Base-by-base conservation (phyloP, 2,888 invertebrate genomes). In the Watsonalla cultraria region DNA sequence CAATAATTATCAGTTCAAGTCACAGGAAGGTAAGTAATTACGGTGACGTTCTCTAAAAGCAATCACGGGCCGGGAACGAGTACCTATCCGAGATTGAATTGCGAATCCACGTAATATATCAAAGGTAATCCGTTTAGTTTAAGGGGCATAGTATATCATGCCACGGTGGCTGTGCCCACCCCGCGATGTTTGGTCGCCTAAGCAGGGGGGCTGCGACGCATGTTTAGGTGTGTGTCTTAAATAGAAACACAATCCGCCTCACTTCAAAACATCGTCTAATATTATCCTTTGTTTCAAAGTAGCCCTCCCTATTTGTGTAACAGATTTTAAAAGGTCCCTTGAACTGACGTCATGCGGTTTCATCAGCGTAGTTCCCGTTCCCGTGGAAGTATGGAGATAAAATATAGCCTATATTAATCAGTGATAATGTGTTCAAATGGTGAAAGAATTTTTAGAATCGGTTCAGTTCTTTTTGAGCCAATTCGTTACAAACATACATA, bases 81-180 rank as follows among this genome's bases (percentile, higher is more conserved):
- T 87, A 24, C 24, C 24, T 24, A 86, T 81, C 81, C 78, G 83
- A 86, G 88, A 89, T 89, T 89, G 88, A 86, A 88, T 86, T 83
- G 80, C 79, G 81, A 77, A 85, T 84, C 84, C 85, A 76, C 78
- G 86, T 86, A 87, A 89, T 90, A 89, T 87, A 89, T 90, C 90
- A 90, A 87, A 88, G 88, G 88, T 89, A 90, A 89, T 89, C 90
- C 89, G 86, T 86, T 90, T 89, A 86, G 87, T 87, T 87, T 89
- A 87, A 86, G 86, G 82, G 79, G 85, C 84, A 85, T 84, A 86
- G 84, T 90, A 85, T 87, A 88, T 89, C 88, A 90, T 88, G 83
- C 66, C 76, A 84, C 75, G 81, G 65, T 54, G 60, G 83, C 79
- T 82, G 80, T 81, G 73, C 75, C 80, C 77, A 71, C 83, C 84